phyloP scores from a whole-genome alignment of 1,140 invertebrate species.

The Diachasma alloeum region DNA sequence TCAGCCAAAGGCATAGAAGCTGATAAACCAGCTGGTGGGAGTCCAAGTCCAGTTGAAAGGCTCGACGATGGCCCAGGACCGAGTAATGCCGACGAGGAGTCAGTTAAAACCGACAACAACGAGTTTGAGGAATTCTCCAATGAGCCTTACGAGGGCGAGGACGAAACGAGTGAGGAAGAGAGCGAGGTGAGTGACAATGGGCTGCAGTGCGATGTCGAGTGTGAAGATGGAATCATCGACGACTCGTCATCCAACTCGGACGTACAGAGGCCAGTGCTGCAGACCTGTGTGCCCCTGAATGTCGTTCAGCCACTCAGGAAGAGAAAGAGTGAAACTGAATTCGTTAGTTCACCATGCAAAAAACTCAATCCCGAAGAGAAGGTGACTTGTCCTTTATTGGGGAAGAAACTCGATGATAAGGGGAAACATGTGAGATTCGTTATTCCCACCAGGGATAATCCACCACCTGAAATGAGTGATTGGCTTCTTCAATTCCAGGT shows the following conservation, averaged over 20 bases:
- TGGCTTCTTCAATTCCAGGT: slow-evolving; percentile 84
- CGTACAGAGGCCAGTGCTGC: slow-evolving; percentile 29
- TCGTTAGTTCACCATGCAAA: slow-evolving; percentile 57
- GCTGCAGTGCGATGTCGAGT: slow-evolving; percentile 52
- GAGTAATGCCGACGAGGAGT: slow-evolving; percentile 47
- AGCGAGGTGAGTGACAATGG: slow-evolving; percentile 55
- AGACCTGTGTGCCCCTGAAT: neutral
- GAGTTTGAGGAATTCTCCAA: slow-evolving; percentile 51
- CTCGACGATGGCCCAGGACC: slow-evolving; percentile 52
- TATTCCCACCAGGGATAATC: slow-evolving; percentile 82
- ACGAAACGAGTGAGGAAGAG: slow-evolving; percentile 49
- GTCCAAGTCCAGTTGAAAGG: slow-evolving; percentile 56
- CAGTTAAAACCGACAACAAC: slow-evolving; percentile 52
- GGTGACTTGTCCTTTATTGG: slow-evolving; percentile 38
- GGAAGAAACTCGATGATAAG: slow-evolving; percentile 61
- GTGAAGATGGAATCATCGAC: slow-evolving; percentile 50
- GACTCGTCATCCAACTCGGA: slow-evolving; percentile 38
- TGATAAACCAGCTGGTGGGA: slow-evolving; percentile 53
- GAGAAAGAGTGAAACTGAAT: slow-evolving; percentile 59
- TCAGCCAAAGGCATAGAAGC: slow-evolving; percentile 44
- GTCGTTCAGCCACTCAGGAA: slow-evolving; percentile 56
- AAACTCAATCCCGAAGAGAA: slow-evolving; percentile 56
- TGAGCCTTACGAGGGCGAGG: slow-evolving; percentile 40
- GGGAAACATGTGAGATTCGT: slow-evolving; percentile 64
- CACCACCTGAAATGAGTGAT: slow-evolving; percentile 78